phyloP scores from a whole-genome alignment of 2,888 invertebrate genomes.

The Heliconius sara region DNA sequence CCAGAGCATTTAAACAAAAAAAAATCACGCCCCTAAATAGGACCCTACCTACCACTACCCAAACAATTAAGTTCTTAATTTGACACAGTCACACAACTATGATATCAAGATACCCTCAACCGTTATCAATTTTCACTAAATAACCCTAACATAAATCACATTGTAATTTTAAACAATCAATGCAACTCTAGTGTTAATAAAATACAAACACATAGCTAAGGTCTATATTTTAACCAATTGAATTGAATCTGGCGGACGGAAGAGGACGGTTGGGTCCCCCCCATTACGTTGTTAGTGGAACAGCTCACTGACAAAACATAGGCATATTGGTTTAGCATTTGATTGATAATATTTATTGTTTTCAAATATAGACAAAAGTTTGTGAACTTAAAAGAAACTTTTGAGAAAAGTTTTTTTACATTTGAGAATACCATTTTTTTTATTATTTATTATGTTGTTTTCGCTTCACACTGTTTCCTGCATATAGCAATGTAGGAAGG shows the following conservation, averaged over 20 bases:
- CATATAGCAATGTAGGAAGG: too few species aligned
- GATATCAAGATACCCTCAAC: not conserved
- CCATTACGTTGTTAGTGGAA: constrained; percentile 64
- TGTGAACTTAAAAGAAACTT: not conserved
- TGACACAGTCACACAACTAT: too few species aligned
- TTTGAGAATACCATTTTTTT: not conserved
- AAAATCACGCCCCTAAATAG: too few species aligned
- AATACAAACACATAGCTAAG: constrained; percentile 34
- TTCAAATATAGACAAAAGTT: constrained; percentile 15
- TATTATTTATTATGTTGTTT: too few species aligned
- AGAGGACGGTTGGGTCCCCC: constrained; percentile 61
- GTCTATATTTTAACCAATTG: constrained; percentile 54
- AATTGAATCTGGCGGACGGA: constrained; percentile 63
- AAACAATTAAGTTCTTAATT: too few species aligned
- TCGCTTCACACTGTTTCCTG: too few species aligned
- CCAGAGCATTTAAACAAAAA: too few species aligned
- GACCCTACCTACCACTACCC: too few species aligned
- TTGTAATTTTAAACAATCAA: constrained; percentile 6
- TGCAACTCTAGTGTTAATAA: constrained; percentile 34
- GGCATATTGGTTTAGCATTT: constrained; percentile 50
- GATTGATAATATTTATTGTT: constrained; percentile 50
- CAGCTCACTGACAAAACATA: constrained; percentile 74
- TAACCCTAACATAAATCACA: not conserved
- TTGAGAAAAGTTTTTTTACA: not conserved
- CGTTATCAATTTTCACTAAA: not conserved